Evolutionary conservation across 1,140 invertebrate species (phyloP).

Genomic region (Coptotermes formosanus): DNA sequence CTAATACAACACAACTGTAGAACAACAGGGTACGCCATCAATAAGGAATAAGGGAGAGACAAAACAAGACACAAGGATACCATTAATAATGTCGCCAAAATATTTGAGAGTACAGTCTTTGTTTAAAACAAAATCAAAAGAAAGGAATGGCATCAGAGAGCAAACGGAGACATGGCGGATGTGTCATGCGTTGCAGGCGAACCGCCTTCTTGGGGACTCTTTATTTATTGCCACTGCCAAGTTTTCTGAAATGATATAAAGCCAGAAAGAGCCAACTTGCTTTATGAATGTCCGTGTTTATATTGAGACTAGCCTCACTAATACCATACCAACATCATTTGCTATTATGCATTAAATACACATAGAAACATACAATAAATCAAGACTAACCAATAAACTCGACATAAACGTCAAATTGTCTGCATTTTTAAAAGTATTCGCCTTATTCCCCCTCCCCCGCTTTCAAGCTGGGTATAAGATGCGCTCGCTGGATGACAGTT

Average conservation of each 20-base stretch:
- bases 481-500: background rate
- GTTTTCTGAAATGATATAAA: slow-evolving; percentile 14
- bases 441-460: background rate
- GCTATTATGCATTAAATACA: background rate
- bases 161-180: background rate
- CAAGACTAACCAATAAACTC: background rate
- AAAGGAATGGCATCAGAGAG: background rate
- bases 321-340: background rate
- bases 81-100: slow-evolving; percentile 9
- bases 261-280: background rate
- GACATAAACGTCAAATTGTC: slow-evolving; percentile 16
- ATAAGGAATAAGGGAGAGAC: background rate
- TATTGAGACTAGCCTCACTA: background rate
- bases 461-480: background rate
- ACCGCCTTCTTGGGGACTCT: background rate
- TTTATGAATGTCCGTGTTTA: background rate
- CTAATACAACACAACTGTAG: too few species aligned
- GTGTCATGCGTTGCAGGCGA: background rate
- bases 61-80: background rate
- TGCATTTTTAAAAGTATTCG: background rate
- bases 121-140: background rate
- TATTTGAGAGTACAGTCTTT: background rate
- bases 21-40: too few species aligned
- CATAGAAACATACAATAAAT: background rate
- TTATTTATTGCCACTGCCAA: background rate